A percentile compares a stretch with the other conserved stretches of the same genome.
phyloP scores from a whole-genome alignment of 2,888 invertebrate genomes.

The Andrena praecox region DNA sequence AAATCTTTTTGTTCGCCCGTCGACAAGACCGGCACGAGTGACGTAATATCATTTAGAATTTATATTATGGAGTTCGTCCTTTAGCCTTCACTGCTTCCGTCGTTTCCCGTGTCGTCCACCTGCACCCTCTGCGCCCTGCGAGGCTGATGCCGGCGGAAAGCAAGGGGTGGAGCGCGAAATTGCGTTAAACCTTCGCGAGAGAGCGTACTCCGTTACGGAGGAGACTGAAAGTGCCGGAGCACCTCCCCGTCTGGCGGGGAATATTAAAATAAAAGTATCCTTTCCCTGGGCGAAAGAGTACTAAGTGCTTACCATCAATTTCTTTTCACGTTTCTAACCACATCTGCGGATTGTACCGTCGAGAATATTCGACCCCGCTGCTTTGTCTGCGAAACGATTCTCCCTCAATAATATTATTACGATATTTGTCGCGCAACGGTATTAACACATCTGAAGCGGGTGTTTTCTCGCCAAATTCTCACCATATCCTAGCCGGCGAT shows the following conservation, averaged over 20 bases:
- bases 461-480: too few relatives aligned
- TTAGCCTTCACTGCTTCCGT: slow-evolving; percentile 25
- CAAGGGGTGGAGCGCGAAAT: slow-evolving; percentile 35
- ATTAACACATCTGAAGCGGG: too few relatives aligned
- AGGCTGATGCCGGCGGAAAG: slow-evolving; percentile 6
- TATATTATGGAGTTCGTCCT: slow-evolving; percentile 57
- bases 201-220: slow-evolving; percentile 16
- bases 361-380: too few relatives aligned
- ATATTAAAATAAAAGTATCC: not conserved
- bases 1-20: slow-evolving; percentile 44
- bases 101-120: slow-evolving; percentile 33
- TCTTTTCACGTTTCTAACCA: not conserved
- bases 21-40: slow-evolving; percentile 48
- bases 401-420: too few relatives aligned
- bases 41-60: slow-evolving; percentile 75
- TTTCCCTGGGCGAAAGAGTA: not conserved
- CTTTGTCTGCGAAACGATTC: too few relatives aligned
- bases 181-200: slow-evolving; percentile 53
- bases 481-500: too few relatives aligned
- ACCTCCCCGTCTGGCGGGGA: not conserved
- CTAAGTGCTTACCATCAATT: not conserved
- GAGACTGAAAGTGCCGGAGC: not conserved
- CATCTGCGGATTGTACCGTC: not conserved
- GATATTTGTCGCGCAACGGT: too few relatives aligned
- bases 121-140: slow-evolving; percentile 27